phyloP scores from a whole-genome alignment of 30 jellyfish, hydroid and myxozoan genomes.

The Cassiopea andromeda region DNA sequence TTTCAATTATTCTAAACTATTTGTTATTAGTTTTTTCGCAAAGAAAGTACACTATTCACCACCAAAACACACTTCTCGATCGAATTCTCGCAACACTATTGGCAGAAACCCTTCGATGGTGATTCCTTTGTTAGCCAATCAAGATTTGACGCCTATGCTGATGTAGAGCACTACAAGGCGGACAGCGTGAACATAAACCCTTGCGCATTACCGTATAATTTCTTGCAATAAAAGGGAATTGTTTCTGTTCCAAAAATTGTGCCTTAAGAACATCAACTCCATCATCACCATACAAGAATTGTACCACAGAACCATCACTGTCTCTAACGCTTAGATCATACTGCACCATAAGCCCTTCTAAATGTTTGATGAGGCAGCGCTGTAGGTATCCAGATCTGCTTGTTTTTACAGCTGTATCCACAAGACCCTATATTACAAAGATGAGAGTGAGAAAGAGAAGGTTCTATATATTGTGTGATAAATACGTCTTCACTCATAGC shows the following conservation, averaged over 20 bases:
- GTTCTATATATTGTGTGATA: too few relatives aligned
- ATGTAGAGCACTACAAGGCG: too few relatives aligned
- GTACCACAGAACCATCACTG: constrained; percentile 99
- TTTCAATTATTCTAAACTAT: too few relatives aligned
- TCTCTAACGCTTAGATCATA: constrained; percentile 99
- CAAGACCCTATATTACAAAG: constrained; percentile 80
- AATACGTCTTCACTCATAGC: too few relatives aligned
- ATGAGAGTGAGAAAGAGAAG: background rate
- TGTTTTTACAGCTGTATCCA: constrained; percentile 99
- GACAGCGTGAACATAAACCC: too few relatives aligned
- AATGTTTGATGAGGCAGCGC: constrained; percentile 97
- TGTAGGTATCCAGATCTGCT: constrained; percentile 99
- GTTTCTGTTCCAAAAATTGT: constrained; percentile 80
- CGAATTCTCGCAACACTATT: too few relatives aligned
- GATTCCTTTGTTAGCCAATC: too few relatives aligned
- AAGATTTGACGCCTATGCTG: too few relatives aligned
- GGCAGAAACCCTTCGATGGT: too few relatives aligned
- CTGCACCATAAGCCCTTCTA: constrained; percentile 97
- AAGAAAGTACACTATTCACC: too few relatives aligned
- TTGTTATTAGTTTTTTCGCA: too few relatives aligned
- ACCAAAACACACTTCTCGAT: too few relatives aligned
- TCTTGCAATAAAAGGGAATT: constrained; percentile 83
- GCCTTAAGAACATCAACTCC: constrained; percentile 95
- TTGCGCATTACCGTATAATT: constrained; percentile 69
- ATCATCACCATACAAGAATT: constrained; percentile 99